Evolutionary conservation across 2,113 vertebrate species (phyloP).

Genomic region (Tamias sibiricus): DNA sequence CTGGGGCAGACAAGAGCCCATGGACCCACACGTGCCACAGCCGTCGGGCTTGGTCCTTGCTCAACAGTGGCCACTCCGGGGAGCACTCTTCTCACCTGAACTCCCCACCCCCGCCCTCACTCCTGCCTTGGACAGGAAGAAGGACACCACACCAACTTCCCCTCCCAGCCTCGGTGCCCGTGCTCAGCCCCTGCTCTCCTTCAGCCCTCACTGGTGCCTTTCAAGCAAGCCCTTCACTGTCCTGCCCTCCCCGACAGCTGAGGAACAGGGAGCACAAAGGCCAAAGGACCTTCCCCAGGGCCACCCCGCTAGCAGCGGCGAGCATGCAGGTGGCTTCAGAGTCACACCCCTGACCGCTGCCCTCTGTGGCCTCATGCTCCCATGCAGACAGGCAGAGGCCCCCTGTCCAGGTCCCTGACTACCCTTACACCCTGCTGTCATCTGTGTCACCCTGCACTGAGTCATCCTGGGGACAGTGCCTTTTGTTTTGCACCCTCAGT

Average conservation of each 20-base stretch:
- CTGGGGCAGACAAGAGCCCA: accelerated
- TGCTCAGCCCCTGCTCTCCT: not conserved
- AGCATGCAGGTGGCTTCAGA: not conserved
- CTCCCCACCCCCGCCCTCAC: not conserved
- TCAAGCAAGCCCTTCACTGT: not conserved
- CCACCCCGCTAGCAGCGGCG: accelerated
- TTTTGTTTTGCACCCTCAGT: not conserved
- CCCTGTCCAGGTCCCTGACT: not conserved
- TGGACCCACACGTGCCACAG: not conserved
- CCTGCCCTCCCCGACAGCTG: not conserved
- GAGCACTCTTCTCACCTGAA: accelerated
- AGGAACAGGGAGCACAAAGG: not conserved
- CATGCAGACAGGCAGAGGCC: not conserved
- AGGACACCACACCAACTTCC: not conserved
- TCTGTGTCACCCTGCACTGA: not conserved
- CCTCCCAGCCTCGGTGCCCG: not conserved
- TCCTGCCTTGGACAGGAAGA: not conserved
- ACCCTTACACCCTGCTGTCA: not conserved
- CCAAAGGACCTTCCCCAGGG: not conserved
- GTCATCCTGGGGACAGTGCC: not conserved
- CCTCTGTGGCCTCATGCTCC: not conserved
- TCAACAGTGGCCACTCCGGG: accelerated
- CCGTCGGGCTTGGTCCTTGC: too few relatives aligned
- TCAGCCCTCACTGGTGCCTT: not conserved
- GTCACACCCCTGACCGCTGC: not conserved